Evolutionary conservation across 2,888 invertebrate species (phyloP).

Genomic region (Phortica okadai): DNA sequence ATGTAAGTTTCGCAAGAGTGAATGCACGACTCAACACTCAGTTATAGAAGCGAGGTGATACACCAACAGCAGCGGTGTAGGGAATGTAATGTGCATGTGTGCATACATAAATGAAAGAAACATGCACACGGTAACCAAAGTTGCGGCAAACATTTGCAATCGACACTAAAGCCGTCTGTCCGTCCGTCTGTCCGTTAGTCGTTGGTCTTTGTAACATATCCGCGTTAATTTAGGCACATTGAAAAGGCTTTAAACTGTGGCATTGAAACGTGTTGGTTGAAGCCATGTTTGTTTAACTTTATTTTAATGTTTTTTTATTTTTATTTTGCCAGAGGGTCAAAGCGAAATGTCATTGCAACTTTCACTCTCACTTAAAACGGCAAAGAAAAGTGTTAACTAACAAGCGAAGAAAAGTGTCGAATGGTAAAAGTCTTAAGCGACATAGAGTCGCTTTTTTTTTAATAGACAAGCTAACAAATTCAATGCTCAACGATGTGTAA

Average conservation of each 20-base stretch:
- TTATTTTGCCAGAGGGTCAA: constrained; percentile 5
- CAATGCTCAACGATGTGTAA: neutral
- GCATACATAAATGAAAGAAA: neutral
- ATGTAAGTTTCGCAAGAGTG: neutral
- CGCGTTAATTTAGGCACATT: neutral
- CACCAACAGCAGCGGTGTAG: neutral
- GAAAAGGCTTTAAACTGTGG: neutral
- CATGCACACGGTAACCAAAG: neutral
- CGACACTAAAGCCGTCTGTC: neutral
- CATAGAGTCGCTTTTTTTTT: neutral
- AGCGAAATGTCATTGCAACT: constrained; percentile 31
- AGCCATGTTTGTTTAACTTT: neutral
- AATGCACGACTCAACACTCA: neutral
- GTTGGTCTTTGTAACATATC: too few species aligned
- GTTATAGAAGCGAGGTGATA: too few species aligned
- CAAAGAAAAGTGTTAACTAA: neutral
- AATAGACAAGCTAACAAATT: neutral
- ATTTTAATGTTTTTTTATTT: neutral
- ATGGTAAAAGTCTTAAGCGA: neutral
- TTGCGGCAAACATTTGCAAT: neutral
- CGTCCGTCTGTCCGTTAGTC: too few species aligned
- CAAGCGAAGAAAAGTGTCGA: constrained; percentile 8
- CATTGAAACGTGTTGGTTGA: neutral
- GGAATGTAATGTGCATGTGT: neutral
- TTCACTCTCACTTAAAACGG: constrained; percentile 19